phyloP scores from a whole-genome alignment of 1,140 invertebrate species.

The Drosophila elegans region DNA sequence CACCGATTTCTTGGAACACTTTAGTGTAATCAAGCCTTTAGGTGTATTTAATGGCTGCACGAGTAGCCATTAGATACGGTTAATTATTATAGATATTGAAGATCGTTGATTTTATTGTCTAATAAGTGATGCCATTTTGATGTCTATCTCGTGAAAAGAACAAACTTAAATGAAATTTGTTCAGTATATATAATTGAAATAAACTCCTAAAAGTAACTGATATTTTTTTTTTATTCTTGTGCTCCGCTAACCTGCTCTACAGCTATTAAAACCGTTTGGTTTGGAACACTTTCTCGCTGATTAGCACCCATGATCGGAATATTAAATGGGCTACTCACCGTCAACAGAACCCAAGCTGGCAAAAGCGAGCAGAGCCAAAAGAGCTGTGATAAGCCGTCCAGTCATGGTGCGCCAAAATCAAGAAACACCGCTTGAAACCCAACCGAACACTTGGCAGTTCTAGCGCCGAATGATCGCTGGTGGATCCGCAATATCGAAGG shows the following conservation, averaged over 20 bases:
- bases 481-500: conserved; percentile 10
- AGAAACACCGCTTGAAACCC: conserved; percentile 6
- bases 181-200: neutral
- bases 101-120: neutral
- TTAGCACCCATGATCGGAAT: conserved; percentile 59
- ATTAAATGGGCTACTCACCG: conserved; percentile 61
- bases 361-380: conserved; percentile 42
- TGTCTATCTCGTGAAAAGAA: neutral
- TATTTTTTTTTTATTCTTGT: neutral
- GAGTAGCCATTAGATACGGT: conserved; percentile 31
- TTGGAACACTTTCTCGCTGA: conserved; percentile 45
- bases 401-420: conserved; percentile 57
- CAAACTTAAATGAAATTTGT: neutral
- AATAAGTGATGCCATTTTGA: neutral
- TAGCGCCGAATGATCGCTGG: conserved; percentile 56
- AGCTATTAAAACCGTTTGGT: conserved; percentile 5
- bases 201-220: neutral
- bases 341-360: conserved; percentile 36
- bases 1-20: conserved; percentile 29
- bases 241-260: conserved; percentile 9
- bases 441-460: conserved; percentile 54
- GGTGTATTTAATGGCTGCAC: conserved; percentile 8
- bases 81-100: conserved; percentile 19
- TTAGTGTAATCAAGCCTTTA: conserved; percentile 20
- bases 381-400: conserved; percentile 38